Percentiles rank a stretch among this genome's conserved stretches.
Conservation (phyloP, 1,140 invertebrate genomes). For the Meteorus sp. region DNA sequence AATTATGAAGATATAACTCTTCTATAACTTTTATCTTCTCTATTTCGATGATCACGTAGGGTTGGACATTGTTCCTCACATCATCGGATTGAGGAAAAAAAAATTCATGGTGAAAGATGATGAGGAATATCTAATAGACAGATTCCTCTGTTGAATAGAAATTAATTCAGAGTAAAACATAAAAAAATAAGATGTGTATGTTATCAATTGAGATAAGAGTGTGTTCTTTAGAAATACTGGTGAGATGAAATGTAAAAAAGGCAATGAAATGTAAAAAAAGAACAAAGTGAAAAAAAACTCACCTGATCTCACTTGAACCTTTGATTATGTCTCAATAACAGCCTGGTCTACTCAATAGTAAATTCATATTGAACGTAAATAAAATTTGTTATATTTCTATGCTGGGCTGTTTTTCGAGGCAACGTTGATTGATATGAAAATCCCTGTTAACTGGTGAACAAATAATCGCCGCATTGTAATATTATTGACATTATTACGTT, state of each 20-base stretch:
- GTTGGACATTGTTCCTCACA: conserved; percentile 38
- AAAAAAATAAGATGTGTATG: conserved; percentile 18
- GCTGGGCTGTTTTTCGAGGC: conserved; percentile 58
- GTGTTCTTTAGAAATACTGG: conserved; percentile 38
- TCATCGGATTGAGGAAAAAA: conserved; percentile 24
- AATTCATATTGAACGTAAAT: conserved; percentile 51
- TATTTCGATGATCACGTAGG: conserved; percentile 34
- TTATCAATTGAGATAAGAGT: conserved; percentile 23
- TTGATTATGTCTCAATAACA: conserved; percentile 56
- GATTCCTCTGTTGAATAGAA: conserved; percentile 36
- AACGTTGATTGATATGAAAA: conserved; percentile 58
- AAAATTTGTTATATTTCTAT: conserved; percentile 59
- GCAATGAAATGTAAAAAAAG: too few relatives aligned
- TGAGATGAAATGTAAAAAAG: too few relatives aligned
- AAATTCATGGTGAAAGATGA: conserved; percentile 12
- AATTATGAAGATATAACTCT: conserved; percentile 29
- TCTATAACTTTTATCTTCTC: conserved; percentile 34
- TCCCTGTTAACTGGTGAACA: conserved; percentile 60
- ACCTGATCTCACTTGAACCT: conserved; percentile 52
- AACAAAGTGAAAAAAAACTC: conserved; percentile 43
- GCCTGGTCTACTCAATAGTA: conserved; percentile 54
- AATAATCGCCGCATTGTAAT: conserved; percentile 59
- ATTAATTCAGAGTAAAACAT: conserved; percentile 16
- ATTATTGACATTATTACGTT: conserved; percentile 60
- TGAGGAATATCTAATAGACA: conserved; percentile 25